Evolutionary conservation across 2,797 vertebrate species (phyloP), one percentile per base, ranked within the genome.

Genomic region (Gambelia wislizenii): DNA sequence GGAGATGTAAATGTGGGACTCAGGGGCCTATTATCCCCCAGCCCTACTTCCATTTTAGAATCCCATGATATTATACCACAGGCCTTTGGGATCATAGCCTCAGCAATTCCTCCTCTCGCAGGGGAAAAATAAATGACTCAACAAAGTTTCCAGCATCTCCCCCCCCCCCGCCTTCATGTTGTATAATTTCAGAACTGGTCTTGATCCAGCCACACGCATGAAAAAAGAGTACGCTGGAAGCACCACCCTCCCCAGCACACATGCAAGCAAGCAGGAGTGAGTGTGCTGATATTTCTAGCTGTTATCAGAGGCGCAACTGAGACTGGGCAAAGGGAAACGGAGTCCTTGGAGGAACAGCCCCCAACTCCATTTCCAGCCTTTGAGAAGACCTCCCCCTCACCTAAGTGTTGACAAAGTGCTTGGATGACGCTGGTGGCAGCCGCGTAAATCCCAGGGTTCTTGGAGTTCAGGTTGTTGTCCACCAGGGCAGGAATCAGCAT

Each of bases 391-490:
- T 6, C 56, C 30, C 18, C 27, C 91, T 81, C 96, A 98, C 99
- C 99, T 6, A 99, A 91, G 92, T 99, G 97, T 42, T 96, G 96
- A 91, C 97, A 97, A 0, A 99, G 97, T 79, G 98, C 97, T 83
- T 98, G 96, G 82, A 99, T 92, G 64, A 98, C 98, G 3, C 95
- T 97, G 5, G 97, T 97, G 88, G 99, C 98, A 91, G 98, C 98
- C 84, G 96, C 94, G 88, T 98, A 98, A 95, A 99, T 97, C 91
- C 97, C 97, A 77, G 97, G 98, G 91, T 98, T 99, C 96, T 98
- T 99, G 54, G 99, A 99, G 97, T 99, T 99, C 78, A 99, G 98
- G 96, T 99, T 99, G 97, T 98, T 99, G 97, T 99, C 99, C 76
- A 99, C 98, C 2, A 99, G 96, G 81, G 98, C 98, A 47, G 99